Conservation (phyloP, 1,140 invertebrate species). For the Metaphire vulgaris region DNA sequence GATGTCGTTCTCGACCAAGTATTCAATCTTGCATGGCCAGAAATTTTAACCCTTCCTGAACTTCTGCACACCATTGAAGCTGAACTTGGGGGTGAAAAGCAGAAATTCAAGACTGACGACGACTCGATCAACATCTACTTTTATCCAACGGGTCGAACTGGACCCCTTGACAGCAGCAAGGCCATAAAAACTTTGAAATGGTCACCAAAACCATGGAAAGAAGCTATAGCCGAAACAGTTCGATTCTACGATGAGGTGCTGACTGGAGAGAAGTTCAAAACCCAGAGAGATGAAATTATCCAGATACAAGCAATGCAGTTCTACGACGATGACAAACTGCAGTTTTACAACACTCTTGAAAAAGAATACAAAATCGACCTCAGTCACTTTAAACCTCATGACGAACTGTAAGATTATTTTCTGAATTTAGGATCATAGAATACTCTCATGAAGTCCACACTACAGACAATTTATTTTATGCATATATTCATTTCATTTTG, state of each 20-base stretch:
- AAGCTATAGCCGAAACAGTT: slow-evolving; percentile 45
- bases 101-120: slow-evolving; percentile 37
- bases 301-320: slow-evolving; percentile 21
- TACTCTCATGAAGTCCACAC: no score
- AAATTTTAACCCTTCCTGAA: slow-evolving; percentile 41
- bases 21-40: slow-evolving; percentile 51
- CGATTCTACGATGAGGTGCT: slow-evolving; percentile 51
- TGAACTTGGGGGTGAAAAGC: slow-evolving; percentile 34
- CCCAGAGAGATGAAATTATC: slow-evolving; percentile 29
- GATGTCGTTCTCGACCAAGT: slow-evolving; percentile 42
- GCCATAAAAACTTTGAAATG: slow-evolving; percentile 45
- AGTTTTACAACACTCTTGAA: slow-evolving; percentile 26
- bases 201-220: slow-evolving; percentile 45
- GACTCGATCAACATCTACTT: slow-evolving; percentile 37
- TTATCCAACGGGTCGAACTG: slow-evolving; percentile 52
- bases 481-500: no score
- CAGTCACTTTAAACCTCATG: slow-evolving; percentile 24
- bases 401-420: slow-evolving; percentile 31
- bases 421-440: no score
- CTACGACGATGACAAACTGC: slow-evolving; percentile 17
- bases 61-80: slow-evolving; percentile 41
- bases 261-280: slow-evolving; percentile 17
- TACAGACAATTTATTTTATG: no score
- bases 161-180: slow-evolving; percentile 49
- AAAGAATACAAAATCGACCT: slow-evolving; percentile 27